These are phyloP conservation scores for Danaus melanippus DNA, from an alignment of 1,140 invertebrate genomes.

Conservation along the genomic window DNA sequence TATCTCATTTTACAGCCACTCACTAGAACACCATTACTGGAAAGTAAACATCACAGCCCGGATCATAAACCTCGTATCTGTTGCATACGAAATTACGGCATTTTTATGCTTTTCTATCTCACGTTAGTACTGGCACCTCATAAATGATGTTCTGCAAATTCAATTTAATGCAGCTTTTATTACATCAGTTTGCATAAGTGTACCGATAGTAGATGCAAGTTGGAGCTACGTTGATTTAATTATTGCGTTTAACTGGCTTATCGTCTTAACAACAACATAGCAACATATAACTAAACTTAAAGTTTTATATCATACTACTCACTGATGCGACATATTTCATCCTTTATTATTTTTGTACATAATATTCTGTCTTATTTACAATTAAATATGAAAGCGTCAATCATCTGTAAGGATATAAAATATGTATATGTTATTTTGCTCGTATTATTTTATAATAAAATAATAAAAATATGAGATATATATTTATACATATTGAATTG, in stretches of 20 bases:
- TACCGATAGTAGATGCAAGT: conserved; percentile 16
- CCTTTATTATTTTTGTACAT: no score
- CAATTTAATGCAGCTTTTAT: conserved; percentile 53
- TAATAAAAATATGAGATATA: no score
- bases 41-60: conserved; percentile 26
- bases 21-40: conserved; percentile 19
- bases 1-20: conserved; percentile 8
- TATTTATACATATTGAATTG: no score
- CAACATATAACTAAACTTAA: no score
- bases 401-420: no score
- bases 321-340: no score
- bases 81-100: conserved; percentile 54
- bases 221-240: conserved; percentile 14
- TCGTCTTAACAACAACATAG: conserved; percentile 6
- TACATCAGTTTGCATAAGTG: conserved; percentile 36
- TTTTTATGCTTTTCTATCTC: conserved; percentile 51
- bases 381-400: no score
- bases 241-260: conserved; percentile 15
- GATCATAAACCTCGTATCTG: conserved; percentile 51
- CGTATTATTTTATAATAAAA: no score
- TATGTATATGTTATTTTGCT: no score
- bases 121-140: conserved; percentile 38
- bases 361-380: no score
- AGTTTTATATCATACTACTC: no score
- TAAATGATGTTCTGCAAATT: conserved; percentile 52